Conservation (phyloP, 2,888 invertebrate genomes). For the Callyntrura guangdongensis region DNA sequence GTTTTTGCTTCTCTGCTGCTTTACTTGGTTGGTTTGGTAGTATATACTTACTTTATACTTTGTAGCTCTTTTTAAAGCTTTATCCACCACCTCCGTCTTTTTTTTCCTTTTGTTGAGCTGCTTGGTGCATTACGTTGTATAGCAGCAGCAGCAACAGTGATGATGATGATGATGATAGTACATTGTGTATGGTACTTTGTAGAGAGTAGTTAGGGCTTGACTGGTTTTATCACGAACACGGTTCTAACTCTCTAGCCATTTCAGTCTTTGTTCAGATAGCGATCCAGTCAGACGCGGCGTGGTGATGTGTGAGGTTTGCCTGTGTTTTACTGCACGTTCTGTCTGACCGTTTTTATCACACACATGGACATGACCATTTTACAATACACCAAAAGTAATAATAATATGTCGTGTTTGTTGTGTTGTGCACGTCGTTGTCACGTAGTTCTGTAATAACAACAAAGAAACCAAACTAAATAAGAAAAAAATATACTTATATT, state of each 20-base stretch:
- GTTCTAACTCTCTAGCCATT: conserved; percentile 47
- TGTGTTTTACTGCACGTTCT: conserved; percentile 32
- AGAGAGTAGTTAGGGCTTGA: conserved; percentile 47
- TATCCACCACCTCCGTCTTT: conserved; percentile 32
- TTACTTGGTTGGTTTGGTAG: too few relatives aligned
- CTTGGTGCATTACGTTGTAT: conserved; percentile 18
- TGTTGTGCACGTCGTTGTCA: conserved; percentile 65
- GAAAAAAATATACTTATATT: conserved; percentile 21
- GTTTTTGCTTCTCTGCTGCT: conserved; percentile 39
- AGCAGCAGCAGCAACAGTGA: neutral
- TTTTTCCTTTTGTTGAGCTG: conserved; percentile 8
- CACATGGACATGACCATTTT: conserved; percentile 29
- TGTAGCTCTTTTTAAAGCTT: conserved; percentile 48
- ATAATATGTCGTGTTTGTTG: conserved; percentile 36
- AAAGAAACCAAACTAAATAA: conserved; percentile 55
- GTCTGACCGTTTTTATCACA: conserved; percentile 9
- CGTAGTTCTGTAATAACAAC: conserved; percentile 67
- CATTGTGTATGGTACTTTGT: neutral
- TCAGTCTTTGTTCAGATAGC: conserved; percentile 76
- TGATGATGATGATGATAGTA: conserved; percentile 10
- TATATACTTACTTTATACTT: too few relatives aligned
- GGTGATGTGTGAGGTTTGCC: conserved; percentile 13
- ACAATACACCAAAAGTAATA: conserved; percentile 7
- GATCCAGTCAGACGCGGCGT: conserved; percentile 71
- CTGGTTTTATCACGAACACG: conserved; percentile 64